Evolutionary conservation across 2,888 invertebrate genomes (phyloP), one percentile per base, ranked within the genome.

Genomic region (Alitta virens): DNA sequence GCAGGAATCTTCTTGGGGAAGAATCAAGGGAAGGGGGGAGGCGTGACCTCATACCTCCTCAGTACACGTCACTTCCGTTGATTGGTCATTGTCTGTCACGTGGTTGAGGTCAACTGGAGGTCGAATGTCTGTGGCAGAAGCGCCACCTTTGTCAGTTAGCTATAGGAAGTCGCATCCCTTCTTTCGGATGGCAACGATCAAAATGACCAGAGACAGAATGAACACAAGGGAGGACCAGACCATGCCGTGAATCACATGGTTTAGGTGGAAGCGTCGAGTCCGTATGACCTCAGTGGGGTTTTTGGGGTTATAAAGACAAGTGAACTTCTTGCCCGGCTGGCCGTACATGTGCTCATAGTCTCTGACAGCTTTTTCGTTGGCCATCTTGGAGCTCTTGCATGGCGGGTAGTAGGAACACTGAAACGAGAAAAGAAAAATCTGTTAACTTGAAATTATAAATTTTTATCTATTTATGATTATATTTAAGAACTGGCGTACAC

Each of bases 41-140:
- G 33, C 33, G 5, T 5, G 33, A 33, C 12, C 33, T 33, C 33
- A 33, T 33, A 33, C 5, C 12, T 33, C 33, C 33, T 33, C 33
- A 33, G 33, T n/a, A n/a, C n/a, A n/a, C n/a, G n/a, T 33, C 33
- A 33, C 33, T 33, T 33, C 7, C 12, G 33, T 33, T 33, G 33
- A 33, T 33, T 5, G 33, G 33, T 33, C 33, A 33, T 33, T 12
- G 33, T 33, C 33, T 12, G 33, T 5, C 12, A 33, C 7, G 33
- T 33, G 33, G 33, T 33, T 33, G 50, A 49, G 50, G 50, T 49
- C 21, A 24, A 49, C 23, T 24, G 21, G 50, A 49, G 50, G 24
- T 24, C 14, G 50, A 21, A 1, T 71, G 24, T 72, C 75, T 14
- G 73, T 77, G 74, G 33, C 12, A 12, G 33, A 5, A 33, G 23